These are phyloP conservation scores for Microtus pennsylvanicus DNA, from an alignment of 2,113 vertebrate genomes.

Conservation along the genomic window DNA sequence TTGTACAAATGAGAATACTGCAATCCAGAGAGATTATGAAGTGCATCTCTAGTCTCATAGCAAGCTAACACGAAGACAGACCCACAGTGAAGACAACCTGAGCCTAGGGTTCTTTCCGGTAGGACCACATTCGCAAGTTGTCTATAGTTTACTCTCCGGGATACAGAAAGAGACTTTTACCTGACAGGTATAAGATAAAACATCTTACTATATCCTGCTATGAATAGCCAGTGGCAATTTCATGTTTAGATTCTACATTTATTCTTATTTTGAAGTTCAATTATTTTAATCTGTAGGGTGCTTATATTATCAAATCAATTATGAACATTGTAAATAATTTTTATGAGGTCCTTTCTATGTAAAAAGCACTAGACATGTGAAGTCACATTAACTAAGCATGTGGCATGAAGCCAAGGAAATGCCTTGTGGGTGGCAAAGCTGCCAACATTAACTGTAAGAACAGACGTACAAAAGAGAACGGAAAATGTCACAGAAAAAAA, in stretches of 20 bases:
- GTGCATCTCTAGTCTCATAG: neutral
- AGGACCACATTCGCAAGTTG: neutral
- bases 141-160: neutral
- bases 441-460: neutral
- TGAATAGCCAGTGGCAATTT: neutral
- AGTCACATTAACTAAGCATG: neutral
- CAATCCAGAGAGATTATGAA: constrained; percentile 67
- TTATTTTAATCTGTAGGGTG: neutral
- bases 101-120: neutral
- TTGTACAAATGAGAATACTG: constrained; percentile 78
- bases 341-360: neutral
- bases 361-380: neutral
- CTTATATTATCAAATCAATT: neutral
- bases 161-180: neutral
- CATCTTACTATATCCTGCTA: neutral
- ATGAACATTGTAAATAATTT: neutral
- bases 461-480: neutral
- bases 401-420: neutral
- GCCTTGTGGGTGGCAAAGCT: neutral
- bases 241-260: neutral
- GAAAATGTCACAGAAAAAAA: neutral
- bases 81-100: neutral
- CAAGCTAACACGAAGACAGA: constrained; percentile 38
- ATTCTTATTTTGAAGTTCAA: neutral
- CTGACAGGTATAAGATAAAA: neutral